Conservation (phyloP, 2,797 vertebrate genomes). For the Rhinogobio ventralis region DNA sequence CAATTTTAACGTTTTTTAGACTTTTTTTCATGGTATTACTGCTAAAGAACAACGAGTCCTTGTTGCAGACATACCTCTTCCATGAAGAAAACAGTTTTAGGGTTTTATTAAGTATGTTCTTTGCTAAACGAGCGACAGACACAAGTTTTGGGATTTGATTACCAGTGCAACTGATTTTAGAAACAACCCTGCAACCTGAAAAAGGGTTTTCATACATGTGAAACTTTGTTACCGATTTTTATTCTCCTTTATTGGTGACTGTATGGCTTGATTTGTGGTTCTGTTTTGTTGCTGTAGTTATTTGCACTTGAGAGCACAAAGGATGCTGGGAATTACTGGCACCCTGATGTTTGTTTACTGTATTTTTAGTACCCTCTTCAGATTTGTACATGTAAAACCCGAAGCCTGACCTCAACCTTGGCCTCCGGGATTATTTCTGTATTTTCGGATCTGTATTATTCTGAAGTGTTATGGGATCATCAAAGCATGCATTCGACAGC, state of each 20-base stretch:
- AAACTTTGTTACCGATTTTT: slow-evolving; percentile 24
- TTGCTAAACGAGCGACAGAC: not conserved
- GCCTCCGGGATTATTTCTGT: not conserved
- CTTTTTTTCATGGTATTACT: not conserved
- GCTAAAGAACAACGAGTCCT: not conserved
- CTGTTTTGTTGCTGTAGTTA: slow-evolving; percentile 16
- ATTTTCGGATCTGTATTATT: slow-evolving; percentile 1
- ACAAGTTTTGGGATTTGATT: slow-evolving; percentile 1
- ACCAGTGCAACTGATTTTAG: not conserved
- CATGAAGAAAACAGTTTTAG: slow-evolving; percentile 1
- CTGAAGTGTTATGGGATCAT: slow-evolving; percentile 10
- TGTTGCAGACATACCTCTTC: slow-evolving; percentile 3
- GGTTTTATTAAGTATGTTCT: not conserved
- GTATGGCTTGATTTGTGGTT: not conserved
- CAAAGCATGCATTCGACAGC: not conserved
- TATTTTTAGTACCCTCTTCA: slow-evolving; percentile 42
- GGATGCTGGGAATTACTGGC: slow-evolving; percentile 15
- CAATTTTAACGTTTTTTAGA: not conserved
- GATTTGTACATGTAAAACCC: not conserved
- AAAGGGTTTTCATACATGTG: slow-evolving; percentile 2
- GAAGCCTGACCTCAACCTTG: slow-evolving; percentile 14
- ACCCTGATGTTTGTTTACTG: slow-evolving; percentile 44
- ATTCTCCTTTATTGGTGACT: not conserved
- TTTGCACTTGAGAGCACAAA: slow-evolving; percentile 53
- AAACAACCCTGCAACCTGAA: not conserved